Percentiles rank a stretch among this genome's conserved stretches.
Evolutionary conservation across 2,888 invertebrate genomes (phyloP).

Genomic region (Drosophila bunnanda): DNA sequence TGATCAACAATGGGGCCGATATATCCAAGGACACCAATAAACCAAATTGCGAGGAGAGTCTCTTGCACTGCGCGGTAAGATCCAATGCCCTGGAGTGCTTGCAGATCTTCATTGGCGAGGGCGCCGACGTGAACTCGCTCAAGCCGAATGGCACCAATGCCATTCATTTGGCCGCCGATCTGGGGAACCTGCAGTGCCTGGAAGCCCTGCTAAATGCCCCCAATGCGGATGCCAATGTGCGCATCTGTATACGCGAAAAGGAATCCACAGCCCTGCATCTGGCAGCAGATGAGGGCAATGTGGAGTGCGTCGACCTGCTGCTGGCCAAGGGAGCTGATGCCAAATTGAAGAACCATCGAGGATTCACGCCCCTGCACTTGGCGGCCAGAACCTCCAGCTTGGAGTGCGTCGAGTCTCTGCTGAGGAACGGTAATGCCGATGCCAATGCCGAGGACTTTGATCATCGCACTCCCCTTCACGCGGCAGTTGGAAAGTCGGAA

Average conservation of each 20-base stretch:
- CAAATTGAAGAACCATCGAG: conserved; percentile 90
- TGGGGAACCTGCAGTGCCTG: conserved; percentile 91
- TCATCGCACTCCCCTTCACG: conserved; percentile 92
- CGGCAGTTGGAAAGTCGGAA: conserved; percentile 93
- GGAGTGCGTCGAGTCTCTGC: conserved; percentile 91
- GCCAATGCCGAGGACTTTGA: conserved; percentile 93
- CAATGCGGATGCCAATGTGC: conserved; percentile 89
- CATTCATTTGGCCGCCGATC: conserved; percentile 92
- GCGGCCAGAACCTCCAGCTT: conserved; percentile 92
- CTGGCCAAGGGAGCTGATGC: conserved; percentile 91
- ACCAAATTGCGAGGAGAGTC: conserved; percentile 90
- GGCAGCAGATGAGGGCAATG: conserved; percentile 94
- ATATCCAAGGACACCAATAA: conserved; percentile 89
- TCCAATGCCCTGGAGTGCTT: conserved; percentile 93
- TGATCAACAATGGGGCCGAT: conserved; percentile 90
- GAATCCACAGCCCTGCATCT: conserved; percentile 93
- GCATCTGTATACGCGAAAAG: conserved; percentile 89
- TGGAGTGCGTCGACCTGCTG: conserved; percentile 91
- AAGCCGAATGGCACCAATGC: conserved; percentile 92
- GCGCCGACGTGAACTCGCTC: conserved; percentile 90
- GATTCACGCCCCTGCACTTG: conserved; percentile 93
- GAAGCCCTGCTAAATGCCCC: conserved; percentile 90
- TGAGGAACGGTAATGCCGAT: conserved; percentile 90
- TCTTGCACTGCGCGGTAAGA: conserved; percentile 93
- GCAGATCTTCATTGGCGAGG: conserved; percentile 90